A percentile compares a stretch with the other conserved stretches of the same genome.
Evolutionary conservation across 2,888 invertebrate species (phyloP).

Genomic region (Ditylenchus weischeri): DNA sequence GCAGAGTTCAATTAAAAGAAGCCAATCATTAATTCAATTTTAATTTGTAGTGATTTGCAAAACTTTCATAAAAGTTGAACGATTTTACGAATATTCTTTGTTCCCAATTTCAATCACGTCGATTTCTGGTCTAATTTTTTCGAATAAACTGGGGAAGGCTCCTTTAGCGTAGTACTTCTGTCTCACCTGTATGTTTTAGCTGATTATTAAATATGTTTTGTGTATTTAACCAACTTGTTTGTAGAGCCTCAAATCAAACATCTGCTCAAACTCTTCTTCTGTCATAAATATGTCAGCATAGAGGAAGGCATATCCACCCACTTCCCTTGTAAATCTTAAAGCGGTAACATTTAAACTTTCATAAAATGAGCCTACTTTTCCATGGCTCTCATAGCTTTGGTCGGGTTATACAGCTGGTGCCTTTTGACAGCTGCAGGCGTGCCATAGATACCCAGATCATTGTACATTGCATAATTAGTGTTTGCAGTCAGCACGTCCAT

Average conservation of each 20-base stretch:
- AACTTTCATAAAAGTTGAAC: too few relatives aligned
- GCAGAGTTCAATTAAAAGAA: too few relatives aligned
- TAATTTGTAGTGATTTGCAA: too few relatives aligned
- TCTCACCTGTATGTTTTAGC: constrained; percentile 37
- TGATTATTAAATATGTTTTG: neutral
- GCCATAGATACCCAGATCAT: constrained; percentile 72
- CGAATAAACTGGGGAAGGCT: constrained; percentile 69
- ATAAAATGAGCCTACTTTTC: constrained; percentile 62
- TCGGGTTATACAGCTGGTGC: constrained; percentile 66
- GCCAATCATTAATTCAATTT: too few relatives aligned
- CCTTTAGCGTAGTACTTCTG: constrained; percentile 62
- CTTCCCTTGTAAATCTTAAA: constrained; percentile 67
- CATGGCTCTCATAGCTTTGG: constrained; percentile 70
- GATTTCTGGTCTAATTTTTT: constrained; percentile 61
- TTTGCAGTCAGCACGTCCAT: constrained; percentile 68
- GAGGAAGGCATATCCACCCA: constrained; percentile 69
- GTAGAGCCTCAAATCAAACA: constrained; percentile 71
- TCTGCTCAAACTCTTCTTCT: constrained; percentile 67
- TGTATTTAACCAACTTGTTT: constrained; percentile 62
- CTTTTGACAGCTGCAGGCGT: constrained; percentile 69
- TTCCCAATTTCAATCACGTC: constrained; percentile 54
- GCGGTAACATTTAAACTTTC: neutral
- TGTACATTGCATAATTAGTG: constrained; percentile 70
- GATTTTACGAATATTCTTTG: constrained; percentile 5
- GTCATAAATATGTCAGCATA: constrained; percentile 74